These are phyloP conservation scores for Thumatha senex DNA, from an alignment of 2,888 invertebrate genomes.

Conservation along the genomic window DNA sequence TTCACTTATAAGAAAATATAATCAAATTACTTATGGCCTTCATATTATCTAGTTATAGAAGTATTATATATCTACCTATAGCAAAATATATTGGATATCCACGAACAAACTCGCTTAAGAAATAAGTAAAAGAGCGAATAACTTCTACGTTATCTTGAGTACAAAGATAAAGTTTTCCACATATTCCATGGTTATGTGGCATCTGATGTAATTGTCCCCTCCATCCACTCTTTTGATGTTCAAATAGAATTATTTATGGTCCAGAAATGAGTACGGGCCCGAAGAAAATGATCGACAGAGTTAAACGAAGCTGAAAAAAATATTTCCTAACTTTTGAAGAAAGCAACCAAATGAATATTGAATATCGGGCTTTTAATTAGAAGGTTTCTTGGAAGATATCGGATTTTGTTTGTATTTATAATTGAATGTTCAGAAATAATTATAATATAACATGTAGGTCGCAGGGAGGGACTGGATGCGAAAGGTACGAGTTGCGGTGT, in stretches of 20 bases:
- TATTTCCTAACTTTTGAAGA: constrained; percentile 19
- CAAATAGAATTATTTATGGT: constrained; percentile 30
- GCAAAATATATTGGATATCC: constrained; percentile 2
- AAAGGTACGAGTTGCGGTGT: too few relatives aligned
- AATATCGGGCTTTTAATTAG: constrained; percentile 35
- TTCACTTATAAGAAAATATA: background rate
- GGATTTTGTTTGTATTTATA: constrained; percentile 12
- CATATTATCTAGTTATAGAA: background rate
- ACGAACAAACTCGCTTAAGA: constrained; percentile 10
- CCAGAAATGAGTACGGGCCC: background rate
- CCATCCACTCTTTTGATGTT: constrained; percentile 18
- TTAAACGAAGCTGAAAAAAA: constrained; percentile 17
- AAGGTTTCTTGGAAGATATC: constrained; percentile 17
- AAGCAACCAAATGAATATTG: constrained; percentile 20
- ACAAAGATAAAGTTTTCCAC: constrained; percentile 32
- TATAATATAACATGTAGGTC: too few relatives aligned
- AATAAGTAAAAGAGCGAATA: constrained; percentile 33
- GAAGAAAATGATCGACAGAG: constrained; percentile 23
- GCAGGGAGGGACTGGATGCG: too few relatives aligned
- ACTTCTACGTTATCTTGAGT: constrained; percentile 15
- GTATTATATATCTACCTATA: background rate
- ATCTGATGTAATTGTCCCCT: constrained; percentile 30
- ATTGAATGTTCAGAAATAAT: too few relatives aligned
- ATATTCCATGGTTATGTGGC: constrained; percentile 23
- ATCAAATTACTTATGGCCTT: background rate